Conservation (phyloP, 2,113 vertebrate species). For the Pseudorectes ferrugineus region DNA sequence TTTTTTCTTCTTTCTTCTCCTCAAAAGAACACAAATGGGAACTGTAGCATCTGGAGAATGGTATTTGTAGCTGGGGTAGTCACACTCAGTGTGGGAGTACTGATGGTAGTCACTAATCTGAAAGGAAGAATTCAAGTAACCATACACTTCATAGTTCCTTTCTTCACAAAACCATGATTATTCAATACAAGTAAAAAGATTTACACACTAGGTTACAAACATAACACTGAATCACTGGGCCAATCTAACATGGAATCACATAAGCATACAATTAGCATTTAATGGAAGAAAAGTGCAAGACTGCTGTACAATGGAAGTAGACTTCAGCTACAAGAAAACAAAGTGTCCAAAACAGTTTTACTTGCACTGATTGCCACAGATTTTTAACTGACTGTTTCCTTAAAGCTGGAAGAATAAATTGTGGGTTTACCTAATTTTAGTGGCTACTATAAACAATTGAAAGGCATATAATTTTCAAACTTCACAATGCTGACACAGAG, state of each 20-base stretch:
- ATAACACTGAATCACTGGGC: not conserved
- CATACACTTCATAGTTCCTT: not conserved
- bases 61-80: conserved; percentile 45
- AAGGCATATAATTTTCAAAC: not conserved
- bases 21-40: conserved; percentile 18
- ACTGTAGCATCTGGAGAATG: conserved; percentile 28
- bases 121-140: conserved; percentile 42
- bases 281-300: not conserved
- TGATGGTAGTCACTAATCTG: conserved; percentile 21
- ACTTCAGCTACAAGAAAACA: not conserved
- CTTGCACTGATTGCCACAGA: not conserved
- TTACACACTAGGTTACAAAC: not conserved
- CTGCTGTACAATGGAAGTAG: not conserved
- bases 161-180: conserved; percentile 9
- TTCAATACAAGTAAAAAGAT: conserved; percentile 15
- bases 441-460: not conserved
- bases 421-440: not conserved
- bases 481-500: not conserved
- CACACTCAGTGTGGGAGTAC: conserved; percentile 30
- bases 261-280: not conserved
- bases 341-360: not conserved
- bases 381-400: not conserved
- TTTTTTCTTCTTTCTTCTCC: not conserved
- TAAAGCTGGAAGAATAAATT: not conserved
- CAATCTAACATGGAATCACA: not conserved